These are phyloP conservation scores for Cyaniris semiargus DNA, from an alignment of 2,888 invertebrate genomes.

Conservation along the genomic window DNA sequence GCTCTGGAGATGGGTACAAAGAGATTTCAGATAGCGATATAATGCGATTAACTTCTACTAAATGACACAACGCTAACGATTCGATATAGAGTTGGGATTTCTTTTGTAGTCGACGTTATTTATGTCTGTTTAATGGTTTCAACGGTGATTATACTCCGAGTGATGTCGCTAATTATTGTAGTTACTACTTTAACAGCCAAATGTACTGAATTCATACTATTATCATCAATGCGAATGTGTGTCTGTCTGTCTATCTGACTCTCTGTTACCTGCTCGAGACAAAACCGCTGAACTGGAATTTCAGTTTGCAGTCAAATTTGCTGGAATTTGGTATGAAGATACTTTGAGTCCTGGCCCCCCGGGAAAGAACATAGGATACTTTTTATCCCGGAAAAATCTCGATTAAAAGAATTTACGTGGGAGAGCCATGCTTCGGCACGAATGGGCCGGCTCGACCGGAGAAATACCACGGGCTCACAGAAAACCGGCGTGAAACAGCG, in stretches of 20 bases:
- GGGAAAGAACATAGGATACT: too few relatives aligned
- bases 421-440: too few relatives aligned
- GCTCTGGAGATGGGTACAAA: slow-evolving; percentile 62
- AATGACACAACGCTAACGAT: slow-evolving; percentile 75
- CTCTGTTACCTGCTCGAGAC: too few relatives aligned
- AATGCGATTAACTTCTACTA: slow-evolving; percentile 73
- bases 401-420: too few relatives aligned
- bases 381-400: too few relatives aligned
- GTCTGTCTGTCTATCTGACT: not conserved
- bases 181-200: not conserved
- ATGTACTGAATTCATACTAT: not conserved
- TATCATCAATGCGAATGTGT: not conserved
- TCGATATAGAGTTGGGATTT: slow-evolving; percentile 55
- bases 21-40: slow-evolving; percentile 67
- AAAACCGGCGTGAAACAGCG: too few relatives aligned
- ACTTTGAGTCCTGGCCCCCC: too few relatives aligned
- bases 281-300: too few relatives aligned
- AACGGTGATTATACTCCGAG: slow-evolving; percentile 28
- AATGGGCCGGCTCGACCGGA: too few relatives aligned
- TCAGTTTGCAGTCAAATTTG: too few relatives aligned
- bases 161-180: slow-evolving; percentile 1
- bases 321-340: too few relatives aligned
- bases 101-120: slow-evolving; percentile 47
- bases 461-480: too few relatives aligned
- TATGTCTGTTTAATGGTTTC: slow-evolving; percentile 45